phyloP scores from a whole-genome alignment of 2,888 invertebrate species.

The Lasioglossum marginatum region DNA sequence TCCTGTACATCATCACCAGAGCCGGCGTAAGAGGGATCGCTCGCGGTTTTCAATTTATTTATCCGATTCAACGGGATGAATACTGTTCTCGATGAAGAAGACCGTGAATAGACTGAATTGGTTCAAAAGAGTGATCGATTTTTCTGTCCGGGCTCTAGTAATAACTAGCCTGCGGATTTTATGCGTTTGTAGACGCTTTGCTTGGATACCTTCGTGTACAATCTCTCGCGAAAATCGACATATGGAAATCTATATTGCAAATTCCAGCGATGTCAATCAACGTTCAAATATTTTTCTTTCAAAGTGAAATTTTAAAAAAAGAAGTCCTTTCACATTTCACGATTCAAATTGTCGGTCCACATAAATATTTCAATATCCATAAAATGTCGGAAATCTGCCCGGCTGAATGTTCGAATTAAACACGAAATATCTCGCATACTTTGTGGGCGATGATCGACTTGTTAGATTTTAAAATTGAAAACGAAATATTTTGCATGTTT shows the following conservation, averaged over 20 bases:
- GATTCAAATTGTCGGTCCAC: not conserved
- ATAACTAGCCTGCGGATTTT: conserved; percentile 5
- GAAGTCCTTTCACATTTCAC: not conserved
- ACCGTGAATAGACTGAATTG: conserved; percentile 7
- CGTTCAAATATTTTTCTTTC: not conserved
- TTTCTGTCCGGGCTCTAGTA: conserved; percentile 33
- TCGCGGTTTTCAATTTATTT: conserved; percentile 12
- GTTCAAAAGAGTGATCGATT: conserved; percentile 12
- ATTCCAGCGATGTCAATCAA: not conserved
- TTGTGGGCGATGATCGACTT: not conserved
- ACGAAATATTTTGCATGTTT: not conserved
- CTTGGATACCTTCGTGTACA: not conserved
- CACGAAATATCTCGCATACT: not conserved
- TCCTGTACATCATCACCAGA: conserved; percentile 18
- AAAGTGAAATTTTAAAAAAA: not conserved
- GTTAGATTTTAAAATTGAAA: not conserved
- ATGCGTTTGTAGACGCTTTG: not conserved
- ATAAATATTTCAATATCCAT: not conserved
- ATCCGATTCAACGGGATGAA: not conserved
- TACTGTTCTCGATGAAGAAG: conserved; percentile 9
- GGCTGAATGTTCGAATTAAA: not conserved
- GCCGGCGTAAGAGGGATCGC: conserved; percentile 33
- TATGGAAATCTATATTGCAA: not conserved
- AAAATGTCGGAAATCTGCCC: not conserved
- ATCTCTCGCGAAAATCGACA: not conserved